These are phyloP conservation scores for Centropyge bicolor DNA, from an alignment of 2,797 vertebrate genomes.

Conservation along the genomic window DNA sequence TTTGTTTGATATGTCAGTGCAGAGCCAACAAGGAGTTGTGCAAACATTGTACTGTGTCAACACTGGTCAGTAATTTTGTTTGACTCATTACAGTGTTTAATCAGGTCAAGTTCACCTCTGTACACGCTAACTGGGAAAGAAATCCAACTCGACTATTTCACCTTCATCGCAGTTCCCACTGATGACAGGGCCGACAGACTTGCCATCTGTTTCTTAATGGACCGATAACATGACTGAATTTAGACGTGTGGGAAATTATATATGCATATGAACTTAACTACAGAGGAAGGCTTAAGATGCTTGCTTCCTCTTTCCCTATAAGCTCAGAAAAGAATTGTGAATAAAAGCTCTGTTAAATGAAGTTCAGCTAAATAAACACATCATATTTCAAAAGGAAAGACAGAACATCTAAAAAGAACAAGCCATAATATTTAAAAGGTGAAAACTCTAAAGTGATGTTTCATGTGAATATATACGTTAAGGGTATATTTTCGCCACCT, in stretches of 20 bases:
- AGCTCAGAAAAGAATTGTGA: neutral
- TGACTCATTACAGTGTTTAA: constrained; percentile 82
- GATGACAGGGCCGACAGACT: constrained; percentile 31
- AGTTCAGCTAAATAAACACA: neutral
- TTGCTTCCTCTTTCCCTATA: constrained; percentile 70
- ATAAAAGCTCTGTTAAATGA: constrained; percentile 9
- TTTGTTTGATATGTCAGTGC: constrained; percentile 70
- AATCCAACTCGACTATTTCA: constrained; percentile 51
- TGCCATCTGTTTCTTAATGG: constrained; percentile 44
- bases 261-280: constrained; percentile 19
- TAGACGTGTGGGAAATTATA: constrained; percentile 14
- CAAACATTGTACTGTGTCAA: constrained; percentile 79
- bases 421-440: neutral
- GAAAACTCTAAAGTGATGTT: neutral
- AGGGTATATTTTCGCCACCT: neutral
- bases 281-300: constrained; percentile 40
- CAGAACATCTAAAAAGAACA: neutral
- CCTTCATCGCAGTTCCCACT: constrained; percentile 47
- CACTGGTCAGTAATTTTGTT: constrained; percentile 77
- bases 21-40: constrained; percentile 69
- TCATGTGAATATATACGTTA: neutral
- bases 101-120: constrained; percentile 76
- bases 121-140: constrained; percentile 56
- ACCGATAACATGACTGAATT: constrained; percentile 4
- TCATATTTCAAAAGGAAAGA: neutral